phyloP scores from a whole-genome alignment of 2,113 vertebrate genomes.

The Notarius lentiginosus region DNA sequence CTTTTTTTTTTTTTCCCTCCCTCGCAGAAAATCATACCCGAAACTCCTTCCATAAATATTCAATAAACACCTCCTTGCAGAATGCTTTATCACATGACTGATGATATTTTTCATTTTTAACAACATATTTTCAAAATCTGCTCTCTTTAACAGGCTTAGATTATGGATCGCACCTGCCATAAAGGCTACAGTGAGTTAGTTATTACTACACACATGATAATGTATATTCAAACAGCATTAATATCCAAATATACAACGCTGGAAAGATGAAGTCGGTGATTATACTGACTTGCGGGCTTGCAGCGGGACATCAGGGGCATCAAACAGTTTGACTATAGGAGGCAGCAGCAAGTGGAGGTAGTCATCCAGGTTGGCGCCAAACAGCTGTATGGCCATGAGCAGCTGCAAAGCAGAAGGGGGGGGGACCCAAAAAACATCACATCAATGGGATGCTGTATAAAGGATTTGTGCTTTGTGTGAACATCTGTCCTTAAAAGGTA shows the following conservation, averaged over 20 bases:
- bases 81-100: background rate
- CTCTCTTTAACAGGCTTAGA: background rate
- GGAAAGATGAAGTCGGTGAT: background rate
- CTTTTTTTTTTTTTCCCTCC: background rate
- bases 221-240: background rate
- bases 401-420: slow-evolving; percentile 70
- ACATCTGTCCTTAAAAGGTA: background rate
- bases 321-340: slow-evolving; percentile 95
- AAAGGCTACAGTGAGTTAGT: background rate
- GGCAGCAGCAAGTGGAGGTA: slow-evolving; percentile 94
- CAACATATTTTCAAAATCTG: background rate
- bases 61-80: background rate
- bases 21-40: background rate
- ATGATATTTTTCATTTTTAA: background rate
- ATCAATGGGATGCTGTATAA: background rate
- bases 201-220: background rate
- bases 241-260: background rate
- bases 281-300: slow-evolving; percentile 87
- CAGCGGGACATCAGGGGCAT: slow-evolving; percentile 87
- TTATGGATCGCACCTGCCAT: background rate
- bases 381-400: slow-evolving; percentile 93
- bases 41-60: background rate
- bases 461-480: background rate
- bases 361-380: slow-evolving; percentile 96
- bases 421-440: background rate